Base-by-base conservation (phyloP, 37 sponge, comb jelly and placozoan species). In the Tethya wilhelma region DNA sequence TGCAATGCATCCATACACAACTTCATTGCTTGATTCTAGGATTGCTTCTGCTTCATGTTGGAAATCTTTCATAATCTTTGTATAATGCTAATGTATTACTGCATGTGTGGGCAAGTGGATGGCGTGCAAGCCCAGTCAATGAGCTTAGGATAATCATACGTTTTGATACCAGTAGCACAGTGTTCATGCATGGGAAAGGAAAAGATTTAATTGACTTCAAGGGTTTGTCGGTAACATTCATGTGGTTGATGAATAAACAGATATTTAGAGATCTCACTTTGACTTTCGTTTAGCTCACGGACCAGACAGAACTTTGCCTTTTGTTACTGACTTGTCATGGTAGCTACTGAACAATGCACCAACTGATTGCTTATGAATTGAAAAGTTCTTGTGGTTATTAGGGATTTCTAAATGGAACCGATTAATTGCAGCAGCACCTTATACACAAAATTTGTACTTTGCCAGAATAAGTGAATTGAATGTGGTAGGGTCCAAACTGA, bases 1-100 rank as follows among this genome's bases (percentile, higher is more conserved):
- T 63, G 63, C 29, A 77, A 22, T 3, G 78, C 78, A 57, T 77
- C 63, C 62, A 77, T 77, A 44, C 42, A 45, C 78, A 64, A 77
- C 59, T 28, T 77, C 44, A 2, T 59, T 63, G 19, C 65, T 77
- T 2, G 41, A 40, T 9, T 23, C n/a, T 1, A 77, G 55, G 14
- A 77, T 59, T 2, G 59, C 31, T 31, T 56, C 38, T 39, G 67
- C 65, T 9, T 79, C 69, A 65, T 38, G 44, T 22, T 17, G 2
- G 32, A 79, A 79, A 36, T 79, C 79, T n/a, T 45, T 65, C 38
- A n/a, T 67, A 79, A 69, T 79, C 67, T 5, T 7, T 11, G 38
- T 79, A 79, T 9, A 79, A 43, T 20, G 43, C 79, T 5, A 79
- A 34, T 20, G 66, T 30, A 45, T 33, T 28, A 32, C 44, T 56